These are phyloP conservation scores for Bucco capensis DNA, from an alignment of 2,113 vertebrate genomes.

Conservation along the genomic window DNA sequence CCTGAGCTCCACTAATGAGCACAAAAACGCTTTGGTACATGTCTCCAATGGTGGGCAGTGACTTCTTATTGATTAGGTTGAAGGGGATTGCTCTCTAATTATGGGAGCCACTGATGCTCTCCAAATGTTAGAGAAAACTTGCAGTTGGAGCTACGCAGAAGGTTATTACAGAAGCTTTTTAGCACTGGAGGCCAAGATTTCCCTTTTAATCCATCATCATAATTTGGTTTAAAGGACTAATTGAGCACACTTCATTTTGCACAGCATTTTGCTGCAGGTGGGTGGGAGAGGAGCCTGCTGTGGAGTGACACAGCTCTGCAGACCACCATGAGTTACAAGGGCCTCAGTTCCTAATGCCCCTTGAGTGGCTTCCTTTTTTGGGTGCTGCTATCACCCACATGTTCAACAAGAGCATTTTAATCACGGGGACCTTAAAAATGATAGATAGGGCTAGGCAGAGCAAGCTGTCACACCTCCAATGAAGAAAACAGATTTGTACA, in stretches of 20 bases:
- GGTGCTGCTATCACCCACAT: background rate
- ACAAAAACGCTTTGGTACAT: background rate
- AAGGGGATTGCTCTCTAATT: conserved; percentile 69
- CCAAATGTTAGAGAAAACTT: conserved; percentile 33
- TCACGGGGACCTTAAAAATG: conserved; percentile 17
- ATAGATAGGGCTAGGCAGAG: background rate
- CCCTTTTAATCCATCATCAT: conserved; percentile 33
- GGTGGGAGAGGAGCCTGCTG: background rate
- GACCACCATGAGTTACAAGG: background rate
- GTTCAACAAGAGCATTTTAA: conserved; percentile 8
- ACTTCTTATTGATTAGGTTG: conserved; percentile 69
- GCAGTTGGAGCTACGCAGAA: background rate
- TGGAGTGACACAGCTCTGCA: background rate
- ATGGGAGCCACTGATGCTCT: conserved; percentile 48
- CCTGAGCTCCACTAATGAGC: conserved; percentile 50
- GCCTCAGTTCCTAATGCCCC: background rate
- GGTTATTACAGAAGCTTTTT: background rate
- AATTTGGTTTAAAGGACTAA: conserved; percentile 12
- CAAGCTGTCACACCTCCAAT: conserved; percentile 43
- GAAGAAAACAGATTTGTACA: conserved; percentile 63
- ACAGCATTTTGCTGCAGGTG: background rate
- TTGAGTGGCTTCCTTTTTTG: background rate
- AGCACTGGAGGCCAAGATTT: conserved; percentile 21
- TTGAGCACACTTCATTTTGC: background rate
- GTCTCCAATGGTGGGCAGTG: background rate